Evolutionary conservation across 2,797 vertebrate species (phyloP).

Genomic region (Myotis planiceps): DNA sequence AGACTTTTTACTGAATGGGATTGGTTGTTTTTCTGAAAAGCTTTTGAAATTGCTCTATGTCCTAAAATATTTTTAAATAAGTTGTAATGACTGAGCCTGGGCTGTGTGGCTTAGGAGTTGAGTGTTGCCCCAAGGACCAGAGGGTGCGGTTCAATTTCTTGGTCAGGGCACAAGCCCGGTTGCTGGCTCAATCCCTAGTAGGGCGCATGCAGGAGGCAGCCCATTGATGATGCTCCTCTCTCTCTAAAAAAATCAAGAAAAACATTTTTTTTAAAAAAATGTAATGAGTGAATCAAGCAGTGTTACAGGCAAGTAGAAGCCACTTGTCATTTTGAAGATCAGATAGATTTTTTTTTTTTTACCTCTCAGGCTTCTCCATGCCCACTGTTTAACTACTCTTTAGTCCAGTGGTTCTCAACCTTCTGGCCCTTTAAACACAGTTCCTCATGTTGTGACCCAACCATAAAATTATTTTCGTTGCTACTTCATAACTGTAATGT

Average conservation of each 20-base stretch:
- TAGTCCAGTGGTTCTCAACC: background rate
- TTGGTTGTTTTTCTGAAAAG: background rate
- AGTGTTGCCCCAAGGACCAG: no score
- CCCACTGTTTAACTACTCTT: background rate
- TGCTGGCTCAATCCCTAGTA: no score
- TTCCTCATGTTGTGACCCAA: no score
- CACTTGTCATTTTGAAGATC: background rate
- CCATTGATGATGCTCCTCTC: no score
- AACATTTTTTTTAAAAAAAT: background rate
- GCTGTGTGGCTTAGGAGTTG: no score
- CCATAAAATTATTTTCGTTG: no score
- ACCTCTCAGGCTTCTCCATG: background rate
- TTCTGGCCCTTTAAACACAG: no score
- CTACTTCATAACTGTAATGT: no score
- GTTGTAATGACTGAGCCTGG: background rate
- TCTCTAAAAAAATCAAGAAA: no score
- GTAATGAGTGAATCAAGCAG: background rate
- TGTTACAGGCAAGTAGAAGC: background rate
- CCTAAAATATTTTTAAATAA: constrained; percentile 7
- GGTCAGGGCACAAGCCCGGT: no score
- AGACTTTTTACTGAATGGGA: background rate
- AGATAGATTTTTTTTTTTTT: background rate
- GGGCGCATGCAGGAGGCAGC: no score
- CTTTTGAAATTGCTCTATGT: background rate
- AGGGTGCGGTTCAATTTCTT: no score